A percentile compares a stretch with the other conserved stretches of the same genome.
These are phyloP conservation scores for Dysidea cf. avara DNA, from an alignment of 37 sponge, comb jelly and placozoan genomes.

Conservation along the genomic window DNA sequence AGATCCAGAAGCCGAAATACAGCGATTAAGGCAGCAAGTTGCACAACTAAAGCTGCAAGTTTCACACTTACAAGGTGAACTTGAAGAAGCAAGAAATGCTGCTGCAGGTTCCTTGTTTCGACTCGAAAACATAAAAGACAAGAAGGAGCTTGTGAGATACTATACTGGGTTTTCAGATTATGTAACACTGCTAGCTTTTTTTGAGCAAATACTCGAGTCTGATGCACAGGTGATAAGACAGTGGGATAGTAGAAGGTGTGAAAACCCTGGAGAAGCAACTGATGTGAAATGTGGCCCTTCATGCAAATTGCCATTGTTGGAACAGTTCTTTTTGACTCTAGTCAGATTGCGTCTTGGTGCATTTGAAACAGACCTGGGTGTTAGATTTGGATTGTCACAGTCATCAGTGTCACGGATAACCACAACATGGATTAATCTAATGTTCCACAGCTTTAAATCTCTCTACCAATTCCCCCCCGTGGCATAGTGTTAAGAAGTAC, in stretches of 20 bases:
- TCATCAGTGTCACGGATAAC: neutral
- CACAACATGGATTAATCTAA: conserved; percentile 16
- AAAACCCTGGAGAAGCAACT: too few species aligned
- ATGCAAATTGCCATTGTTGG: neutral
- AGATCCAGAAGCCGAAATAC: too few species aligned
- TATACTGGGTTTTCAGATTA: neutral
- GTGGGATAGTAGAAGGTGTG: conserved; percentile 4
- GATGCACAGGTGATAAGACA: neutral
- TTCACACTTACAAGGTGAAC: too few species aligned
- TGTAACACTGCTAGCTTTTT: neutral
- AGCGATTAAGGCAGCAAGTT: too few species aligned
- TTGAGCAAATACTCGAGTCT: neutral
- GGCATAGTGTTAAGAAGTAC: neutral
- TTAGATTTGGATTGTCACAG: neutral
- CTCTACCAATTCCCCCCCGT: neutral
- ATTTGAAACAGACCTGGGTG: conserved; percentile 4
- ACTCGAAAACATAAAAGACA: neutral
- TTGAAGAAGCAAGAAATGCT: too few species aligned
- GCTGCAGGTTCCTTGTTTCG: neutral
- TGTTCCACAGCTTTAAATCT: neutral
- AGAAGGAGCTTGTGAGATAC: conserved; percentile 3
- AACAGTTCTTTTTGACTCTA: conserved; percentile 12
- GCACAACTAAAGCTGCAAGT: too few species aligned
- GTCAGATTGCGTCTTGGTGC: conserved; percentile 13
- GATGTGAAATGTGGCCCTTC: neutral